phyloP scores from a whole-genome alignment of 2,113 vertebrate species.

The Sceloporus tristichus region DNA sequence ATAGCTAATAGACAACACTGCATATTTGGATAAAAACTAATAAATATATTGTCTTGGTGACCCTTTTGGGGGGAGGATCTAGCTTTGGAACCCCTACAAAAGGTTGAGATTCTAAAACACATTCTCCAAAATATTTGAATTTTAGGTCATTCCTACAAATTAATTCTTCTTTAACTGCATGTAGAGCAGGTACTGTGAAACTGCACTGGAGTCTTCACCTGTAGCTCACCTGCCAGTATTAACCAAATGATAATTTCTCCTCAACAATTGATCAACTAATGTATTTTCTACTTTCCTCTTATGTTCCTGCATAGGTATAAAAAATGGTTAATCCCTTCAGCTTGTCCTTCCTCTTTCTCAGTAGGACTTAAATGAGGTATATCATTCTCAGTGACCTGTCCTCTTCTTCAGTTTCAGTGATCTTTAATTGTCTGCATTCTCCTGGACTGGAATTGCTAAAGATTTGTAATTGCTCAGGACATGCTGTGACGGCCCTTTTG shows the following conservation, averaged over 20 bases:
- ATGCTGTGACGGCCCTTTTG: too few relatives aligned
- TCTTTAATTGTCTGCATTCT: background rate
- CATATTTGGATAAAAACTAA: background rate
- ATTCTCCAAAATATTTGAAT: background rate
- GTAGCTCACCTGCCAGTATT: too few relatives aligned
- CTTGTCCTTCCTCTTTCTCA: background rate
- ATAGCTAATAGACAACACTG: too few relatives aligned
- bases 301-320: background rate
- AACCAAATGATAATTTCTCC: too few relatives aligned
- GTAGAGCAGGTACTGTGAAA: too few relatives aligned
- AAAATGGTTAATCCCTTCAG: background rate
- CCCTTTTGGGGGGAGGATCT: rapidly evolving
- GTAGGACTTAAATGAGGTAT: background rate
- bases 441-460: background rate
- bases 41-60: background rate
- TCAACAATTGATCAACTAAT: background rate
- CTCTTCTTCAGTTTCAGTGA: background rate
- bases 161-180: background rate
- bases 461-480: background rate
- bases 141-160: background rate
- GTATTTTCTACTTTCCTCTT: background rate
- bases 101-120: background rate
- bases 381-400: background rate
- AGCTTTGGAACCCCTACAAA: background rate
- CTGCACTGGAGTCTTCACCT: too few relatives aligned